Percentiles rank a stretch among this genome's conserved stretches.
These are phyloP conservation scores for Toxotes jaculatrix DNA, from an alignment of 2,113 vertebrate genomes.

Conservation along the genomic window DNA sequence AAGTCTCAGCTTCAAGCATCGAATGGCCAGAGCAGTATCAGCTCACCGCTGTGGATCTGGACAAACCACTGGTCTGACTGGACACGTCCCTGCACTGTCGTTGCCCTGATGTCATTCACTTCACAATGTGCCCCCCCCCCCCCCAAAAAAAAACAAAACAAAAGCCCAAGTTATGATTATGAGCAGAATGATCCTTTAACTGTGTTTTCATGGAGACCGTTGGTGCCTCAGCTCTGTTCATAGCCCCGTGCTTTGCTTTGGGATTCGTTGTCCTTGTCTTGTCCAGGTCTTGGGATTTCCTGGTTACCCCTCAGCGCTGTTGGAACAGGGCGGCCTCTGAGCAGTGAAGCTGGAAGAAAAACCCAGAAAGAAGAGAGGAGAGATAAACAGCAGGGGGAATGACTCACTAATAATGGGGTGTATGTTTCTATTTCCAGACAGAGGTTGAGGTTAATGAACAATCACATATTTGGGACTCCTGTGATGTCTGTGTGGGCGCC, in stretches of 20 bases:
- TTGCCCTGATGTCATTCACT: background rate
- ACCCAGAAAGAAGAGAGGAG: conserved; percentile 9
- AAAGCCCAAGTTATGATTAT: no score
- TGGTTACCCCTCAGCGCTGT: background rate
- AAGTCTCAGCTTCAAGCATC: background rate
- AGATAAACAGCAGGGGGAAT: conserved; percentile 27
- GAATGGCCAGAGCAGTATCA: background rate
- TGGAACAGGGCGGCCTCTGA: background rate
- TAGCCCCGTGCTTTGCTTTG: background rate
- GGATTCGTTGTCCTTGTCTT: background rate
- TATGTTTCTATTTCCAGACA: conserved; percentile 43
- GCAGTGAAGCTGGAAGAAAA: background rate
- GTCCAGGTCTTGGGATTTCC: background rate
- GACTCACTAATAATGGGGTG: conserved; percentile 50
- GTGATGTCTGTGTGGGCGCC: conserved; percentile 45
- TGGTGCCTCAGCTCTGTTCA: background rate
- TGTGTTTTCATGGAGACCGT: background rate
- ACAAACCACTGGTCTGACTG: background rate
- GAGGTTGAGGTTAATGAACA: conserved; percentile 63
- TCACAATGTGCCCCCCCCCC: no score
- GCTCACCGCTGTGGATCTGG: background rate
- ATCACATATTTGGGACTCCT: conserved; percentile 43
- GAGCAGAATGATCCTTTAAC: background rate
- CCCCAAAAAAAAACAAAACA: no score
- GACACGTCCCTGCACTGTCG: background rate